Percentiles rank a stretch among this genome's conserved stretches.
phyloP scores from a whole-genome alignment of 2,888 invertebrate genomes.

The Leuctra nigra region DNA sequence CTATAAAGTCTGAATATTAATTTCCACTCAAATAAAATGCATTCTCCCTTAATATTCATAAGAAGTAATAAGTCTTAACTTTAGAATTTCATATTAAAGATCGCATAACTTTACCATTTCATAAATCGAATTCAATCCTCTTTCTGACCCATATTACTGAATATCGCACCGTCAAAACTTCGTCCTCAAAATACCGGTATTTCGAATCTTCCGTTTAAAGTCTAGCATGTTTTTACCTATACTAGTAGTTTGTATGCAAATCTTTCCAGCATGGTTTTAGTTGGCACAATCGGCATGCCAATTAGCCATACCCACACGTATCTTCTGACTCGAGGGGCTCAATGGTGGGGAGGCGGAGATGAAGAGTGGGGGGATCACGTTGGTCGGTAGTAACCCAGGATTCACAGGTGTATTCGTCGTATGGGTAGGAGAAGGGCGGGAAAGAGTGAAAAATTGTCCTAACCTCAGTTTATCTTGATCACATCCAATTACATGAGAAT shows the following conservation, averaged over 20 bases:
- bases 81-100: no score
- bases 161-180: no score
- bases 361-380: not conserved
- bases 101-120: no score
- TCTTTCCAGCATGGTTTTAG: not conserved
- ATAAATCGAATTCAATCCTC: no score
- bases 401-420: not conserved
- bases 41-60: no score
- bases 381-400: not conserved
- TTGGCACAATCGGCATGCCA: not conserved
- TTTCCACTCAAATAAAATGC: no score
- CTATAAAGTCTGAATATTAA: no score
- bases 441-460: not conserved
- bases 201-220: no score
- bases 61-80: no score
- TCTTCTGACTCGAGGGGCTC: not conserved
- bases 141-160: no score
- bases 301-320: constrained; percentile 11
- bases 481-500: not conserved
- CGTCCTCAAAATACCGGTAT: not conserved
- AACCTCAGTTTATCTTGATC: not conserved
- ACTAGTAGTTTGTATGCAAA: constrained; percentile 8
- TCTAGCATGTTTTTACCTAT: constrained; percentile 1
- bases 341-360: not conserved
- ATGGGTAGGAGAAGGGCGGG: not conserved